phyloP scores from a whole-genome alignment of 2,888 invertebrate genomes.

The Aleiodes alternator region DNA sequence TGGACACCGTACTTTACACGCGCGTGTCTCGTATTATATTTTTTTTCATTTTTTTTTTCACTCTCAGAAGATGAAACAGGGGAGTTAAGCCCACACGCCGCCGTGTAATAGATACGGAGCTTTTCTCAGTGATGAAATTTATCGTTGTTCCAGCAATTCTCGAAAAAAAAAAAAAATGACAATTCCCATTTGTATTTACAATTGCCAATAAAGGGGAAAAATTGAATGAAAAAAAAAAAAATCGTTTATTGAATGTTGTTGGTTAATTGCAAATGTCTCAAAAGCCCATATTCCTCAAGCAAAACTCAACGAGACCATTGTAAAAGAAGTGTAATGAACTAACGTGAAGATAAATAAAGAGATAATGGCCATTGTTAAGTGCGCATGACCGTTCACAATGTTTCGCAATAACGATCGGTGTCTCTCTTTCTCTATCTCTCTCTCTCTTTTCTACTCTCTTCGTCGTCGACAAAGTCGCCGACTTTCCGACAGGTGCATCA shows the following conservation, averaged over 20 bases:
- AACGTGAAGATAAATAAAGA: slow-evolving; percentile 24
- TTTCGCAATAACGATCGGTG: slow-evolving; percentile 39
- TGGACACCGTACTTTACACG: slow-evolving; percentile 43
- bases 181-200: too few species aligned
- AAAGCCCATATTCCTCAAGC: not conserved
- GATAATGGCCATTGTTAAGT: slow-evolving; percentile 49
- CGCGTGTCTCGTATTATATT: slow-evolving; percentile 20
- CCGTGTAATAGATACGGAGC: slow-evolving; percentile 49
- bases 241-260: not conserved
- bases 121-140: slow-evolving; percentile 17
- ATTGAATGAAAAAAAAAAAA: not conserved
- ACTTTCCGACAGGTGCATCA: slow-evolving; percentile 49
- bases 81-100: slow-evolving; percentile 18
- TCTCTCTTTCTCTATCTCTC: not conserved
- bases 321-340: slow-evolving; percentile 31
- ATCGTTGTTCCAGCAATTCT: not conserved
- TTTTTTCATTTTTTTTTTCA: not conserved
- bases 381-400: slow-evolving; percentile 36
- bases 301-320: slow-evolving; percentile 19
- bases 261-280: slow-evolving; percentile 20
- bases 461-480: slow-evolving; percentile 36
- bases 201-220: not conserved
- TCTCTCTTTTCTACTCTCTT: not conserved
- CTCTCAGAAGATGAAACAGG: not conserved
- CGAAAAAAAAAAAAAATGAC: not conserved